Percentiles rank a stretch among this genome's conserved stretches.
Conservation (phyloP, 1,140 invertebrate genomes). For the Zophobas atratus region DNA sequence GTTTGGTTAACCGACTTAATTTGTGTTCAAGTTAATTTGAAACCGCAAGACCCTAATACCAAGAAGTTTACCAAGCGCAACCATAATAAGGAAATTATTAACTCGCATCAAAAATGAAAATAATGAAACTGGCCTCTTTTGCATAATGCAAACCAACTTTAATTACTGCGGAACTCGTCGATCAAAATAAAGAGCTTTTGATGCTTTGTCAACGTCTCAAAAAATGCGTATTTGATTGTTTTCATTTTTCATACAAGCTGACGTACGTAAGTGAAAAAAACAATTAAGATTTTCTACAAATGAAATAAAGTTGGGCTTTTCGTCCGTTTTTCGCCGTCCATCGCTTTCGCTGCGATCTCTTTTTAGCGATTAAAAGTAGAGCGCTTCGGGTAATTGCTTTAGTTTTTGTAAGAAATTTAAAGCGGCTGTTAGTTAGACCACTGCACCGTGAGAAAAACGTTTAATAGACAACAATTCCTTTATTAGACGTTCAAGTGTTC, state of each 20-base stretch:
- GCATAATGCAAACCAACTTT: conserved; percentile 20
- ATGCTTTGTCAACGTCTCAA: not conserved
- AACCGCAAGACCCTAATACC: conserved; percentile 29
- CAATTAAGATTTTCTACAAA: too few species aligned
- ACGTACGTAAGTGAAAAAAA: too few species aligned
- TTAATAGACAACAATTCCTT: conserved; percentile 41
- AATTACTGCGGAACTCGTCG: not conserved
- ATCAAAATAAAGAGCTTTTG: not conserved
- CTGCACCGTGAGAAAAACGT: conserved; percentile 36
- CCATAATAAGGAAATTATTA: conserved; percentile 25
- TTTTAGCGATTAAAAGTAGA: too few species aligned
- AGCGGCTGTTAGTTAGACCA: not conserved
- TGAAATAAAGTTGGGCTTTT: too few species aligned
- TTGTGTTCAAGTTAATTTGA: conserved; percentile 36
- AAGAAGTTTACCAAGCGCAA: conserved; percentile 27
- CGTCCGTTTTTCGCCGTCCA: not conserved
- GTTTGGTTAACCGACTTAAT: conserved; percentile 35
- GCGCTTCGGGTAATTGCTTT: not conserved
- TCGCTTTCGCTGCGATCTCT: not conserved
- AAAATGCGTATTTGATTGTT: not conserved
- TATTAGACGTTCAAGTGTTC: conserved; percentile 39
- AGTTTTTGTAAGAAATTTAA: not conserved
- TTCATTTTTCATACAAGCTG: not conserved
- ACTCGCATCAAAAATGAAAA: conserved; percentile 19
- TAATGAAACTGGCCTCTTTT: conserved; percentile 16